phyloP scores from a whole-genome alignment of 2,888 invertebrate species.

The Ormia ochracea region DNA sequence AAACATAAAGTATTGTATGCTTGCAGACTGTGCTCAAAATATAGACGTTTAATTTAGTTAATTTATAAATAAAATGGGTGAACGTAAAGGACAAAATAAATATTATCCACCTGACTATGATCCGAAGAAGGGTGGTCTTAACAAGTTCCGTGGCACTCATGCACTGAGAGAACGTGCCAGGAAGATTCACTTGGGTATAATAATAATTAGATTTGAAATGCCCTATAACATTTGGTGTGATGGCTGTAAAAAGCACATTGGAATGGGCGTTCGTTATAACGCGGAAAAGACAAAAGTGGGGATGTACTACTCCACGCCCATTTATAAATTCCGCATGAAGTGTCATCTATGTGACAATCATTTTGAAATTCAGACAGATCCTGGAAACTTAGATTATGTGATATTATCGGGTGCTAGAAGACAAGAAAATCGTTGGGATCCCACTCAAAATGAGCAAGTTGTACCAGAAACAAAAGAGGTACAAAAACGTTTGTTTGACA shows the following conservation, averaged over 20 bases:
- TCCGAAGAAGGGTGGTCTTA: constrained; percentile 94
- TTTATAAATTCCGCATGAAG: constrained; percentile 99
- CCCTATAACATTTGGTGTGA: constrained; percentile 99
- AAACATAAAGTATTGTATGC: no score
- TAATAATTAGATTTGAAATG: constrained; percentile 93
- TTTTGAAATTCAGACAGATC: constrained; percentile 98
- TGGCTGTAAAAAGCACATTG: constrained; percentile 98
- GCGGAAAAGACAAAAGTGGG: constrained; percentile 95
- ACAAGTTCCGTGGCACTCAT: constrained; percentile 95
- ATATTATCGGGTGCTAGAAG: constrained; percentile 95
- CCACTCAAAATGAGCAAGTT: constrained; percentile 94
- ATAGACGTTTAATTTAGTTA: not conserved
- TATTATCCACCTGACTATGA: constrained; percentile 99
- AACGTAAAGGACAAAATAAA: constrained; percentile 97
- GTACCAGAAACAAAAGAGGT: constrained; percentile 94
- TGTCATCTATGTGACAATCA: constrained; percentile 97
- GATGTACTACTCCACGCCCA: constrained; percentile 98
- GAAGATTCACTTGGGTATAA: constrained; percentile 96
- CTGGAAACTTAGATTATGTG: constrained; percentile 96
- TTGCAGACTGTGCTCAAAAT: no score
- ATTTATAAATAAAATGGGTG: constrained; percentile 84
- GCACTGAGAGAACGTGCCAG: constrained; percentile 95
- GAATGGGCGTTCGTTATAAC: constrained; percentile 99
- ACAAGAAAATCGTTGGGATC: constrained; percentile 99
- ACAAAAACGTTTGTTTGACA: constrained; percentile 91